These are phyloP conservation scores for Platycercus adscitus DNA, from an alignment of 2,113 vertebrate genomes.

Conservation along the genomic window DNA sequence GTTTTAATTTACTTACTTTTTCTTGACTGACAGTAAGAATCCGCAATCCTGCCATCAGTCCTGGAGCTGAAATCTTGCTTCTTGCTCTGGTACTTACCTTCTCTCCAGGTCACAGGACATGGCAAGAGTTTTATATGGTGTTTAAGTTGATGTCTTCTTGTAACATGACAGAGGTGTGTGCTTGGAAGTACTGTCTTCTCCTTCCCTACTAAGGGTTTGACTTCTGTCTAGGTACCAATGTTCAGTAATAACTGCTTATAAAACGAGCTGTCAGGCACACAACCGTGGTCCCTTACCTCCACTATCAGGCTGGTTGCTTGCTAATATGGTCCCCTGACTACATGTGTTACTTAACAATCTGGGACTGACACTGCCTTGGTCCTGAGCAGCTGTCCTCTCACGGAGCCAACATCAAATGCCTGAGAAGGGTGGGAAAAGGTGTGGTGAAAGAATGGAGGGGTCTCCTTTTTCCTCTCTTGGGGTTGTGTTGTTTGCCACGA, in stretches of 20 bases:
- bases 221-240: background rate
- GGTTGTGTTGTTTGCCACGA: background rate
- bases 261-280: background rate
- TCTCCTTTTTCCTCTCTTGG: background rate
- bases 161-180: background rate
- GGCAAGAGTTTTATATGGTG: fast-evolving
- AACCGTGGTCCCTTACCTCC: background rate
- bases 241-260: background rate
- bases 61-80: background rate
- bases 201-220: background rate
- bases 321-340: background rate
- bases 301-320: background rate
- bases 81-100: background rate
- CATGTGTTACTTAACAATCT: background rate
- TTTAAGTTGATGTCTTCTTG: background rate
- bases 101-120: background rate
- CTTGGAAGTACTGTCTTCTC: background rate
- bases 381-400: background rate
- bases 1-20: background rate
- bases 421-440: slow-evolving; percentile 27
- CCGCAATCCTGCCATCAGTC: background rate
- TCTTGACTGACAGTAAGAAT: background rate
- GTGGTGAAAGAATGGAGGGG: background rate
- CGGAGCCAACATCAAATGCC: background rate
- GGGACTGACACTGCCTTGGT: background rate